Evolutionary conservation across 2,888 invertebrate genomes (phyloP).

Genomic region (Lasioglossum morio): DNA sequence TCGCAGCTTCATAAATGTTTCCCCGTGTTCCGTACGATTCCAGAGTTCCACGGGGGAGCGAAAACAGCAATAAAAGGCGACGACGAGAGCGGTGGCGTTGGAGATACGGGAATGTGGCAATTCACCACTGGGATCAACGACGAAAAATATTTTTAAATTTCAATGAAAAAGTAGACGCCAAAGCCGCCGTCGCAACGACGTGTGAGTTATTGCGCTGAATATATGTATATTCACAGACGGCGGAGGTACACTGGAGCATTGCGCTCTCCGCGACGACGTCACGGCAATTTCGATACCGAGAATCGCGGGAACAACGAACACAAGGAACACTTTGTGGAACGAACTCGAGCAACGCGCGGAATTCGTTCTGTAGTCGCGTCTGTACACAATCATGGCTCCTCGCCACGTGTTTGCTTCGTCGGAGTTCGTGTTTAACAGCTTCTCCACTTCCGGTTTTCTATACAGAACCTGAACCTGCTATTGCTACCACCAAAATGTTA

Average conservation of each 20-base stretch:
- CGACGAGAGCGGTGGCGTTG: neutral
- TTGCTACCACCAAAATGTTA: neutral
- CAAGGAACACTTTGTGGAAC: slow-evolving; percentile 56
- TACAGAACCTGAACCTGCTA: neutral
- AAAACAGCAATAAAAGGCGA: slow-evolving; percentile 44
- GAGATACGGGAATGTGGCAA: slow-evolving; percentile 28
- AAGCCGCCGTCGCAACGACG: neutral
- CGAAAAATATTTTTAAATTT: slow-evolving; percentile 25
- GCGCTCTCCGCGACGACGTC: neutral
- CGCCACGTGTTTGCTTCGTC: neutral
- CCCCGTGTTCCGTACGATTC: slow-evolving; percentile 39
- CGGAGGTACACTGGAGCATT: neutral
- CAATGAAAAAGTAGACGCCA: slow-evolving; percentile 16
- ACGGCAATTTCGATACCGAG: neutral
- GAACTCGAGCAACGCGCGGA: slow-evolving; percentile 10
- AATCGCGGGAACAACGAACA: slow-evolving; percentile 23
- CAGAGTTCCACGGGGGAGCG: slow-evolving; percentile 12
- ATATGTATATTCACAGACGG: neutral
- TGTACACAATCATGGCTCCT: neutral
- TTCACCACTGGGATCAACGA: neutral
- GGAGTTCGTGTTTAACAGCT: neutral
- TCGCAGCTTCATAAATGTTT: slow-evolving; percentile 52
- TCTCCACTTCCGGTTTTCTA: neutral
- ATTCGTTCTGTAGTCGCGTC: neutral
- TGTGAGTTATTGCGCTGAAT: slow-evolving; percentile 20